Percentiles rank a stretch among this genome's conserved stretches.
These are phyloP conservation scores for Zoanthus sansibaricus DNA, from an alignment of 92 coral and sea anemone genomes.

Conservation along the genomic window DNA sequence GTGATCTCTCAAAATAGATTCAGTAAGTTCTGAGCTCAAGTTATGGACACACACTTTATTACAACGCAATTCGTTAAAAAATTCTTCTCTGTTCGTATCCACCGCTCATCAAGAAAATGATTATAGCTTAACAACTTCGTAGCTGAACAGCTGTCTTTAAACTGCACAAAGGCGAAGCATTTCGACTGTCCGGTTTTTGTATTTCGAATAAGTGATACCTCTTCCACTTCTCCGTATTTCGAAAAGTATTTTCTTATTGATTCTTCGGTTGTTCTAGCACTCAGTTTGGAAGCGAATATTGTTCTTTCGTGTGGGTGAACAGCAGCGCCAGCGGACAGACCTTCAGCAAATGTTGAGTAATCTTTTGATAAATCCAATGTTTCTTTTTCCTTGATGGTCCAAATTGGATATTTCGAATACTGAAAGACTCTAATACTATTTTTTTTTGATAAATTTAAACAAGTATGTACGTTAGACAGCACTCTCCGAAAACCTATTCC, in stretches of 20 bases:
- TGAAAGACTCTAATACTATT: background rate
- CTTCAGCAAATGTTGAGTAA: slow-evolving; percentile 2
- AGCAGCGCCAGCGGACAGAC: background rate
- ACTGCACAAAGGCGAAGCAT: slow-evolving; percentile 68
- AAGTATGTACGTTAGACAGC: background rate
- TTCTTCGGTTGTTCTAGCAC: slow-evolving; percentile 12
- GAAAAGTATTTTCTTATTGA: slow-evolving; percentile 14
- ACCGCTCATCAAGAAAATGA: slow-evolving; percentile 61
- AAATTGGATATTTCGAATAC: background rate
- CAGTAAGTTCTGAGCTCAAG: slow-evolving; percentile 36
- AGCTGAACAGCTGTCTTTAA: slow-evolving; percentile 46
- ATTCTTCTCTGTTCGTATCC: slow-evolving; percentile 39
- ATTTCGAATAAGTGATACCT: slow-evolving; percentile 22
- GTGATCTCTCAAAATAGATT: slow-evolving; percentile 46
- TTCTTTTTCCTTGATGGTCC: background rate
- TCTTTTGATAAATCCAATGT: background rate
- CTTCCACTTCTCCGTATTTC: slow-evolving; percentile 19
- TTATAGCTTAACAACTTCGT: slow-evolving; percentile 46
- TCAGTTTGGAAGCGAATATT: slow-evolving; percentile 19
- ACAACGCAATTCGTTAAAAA: background rate
- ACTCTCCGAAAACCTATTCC: background rate
- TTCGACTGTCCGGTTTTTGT: slow-evolving; percentile 35
- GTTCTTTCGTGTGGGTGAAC: slow-evolving; percentile 36
- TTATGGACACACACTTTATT: slow-evolving; percentile 56
- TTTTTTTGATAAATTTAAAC: background rate